Percentiles rank a stretch among this genome's conserved stretches.
Evolutionary conservation across 2,113 vertebrate species (phyloP).

Genomic region (Ivindomyrus marchei): DNA sequence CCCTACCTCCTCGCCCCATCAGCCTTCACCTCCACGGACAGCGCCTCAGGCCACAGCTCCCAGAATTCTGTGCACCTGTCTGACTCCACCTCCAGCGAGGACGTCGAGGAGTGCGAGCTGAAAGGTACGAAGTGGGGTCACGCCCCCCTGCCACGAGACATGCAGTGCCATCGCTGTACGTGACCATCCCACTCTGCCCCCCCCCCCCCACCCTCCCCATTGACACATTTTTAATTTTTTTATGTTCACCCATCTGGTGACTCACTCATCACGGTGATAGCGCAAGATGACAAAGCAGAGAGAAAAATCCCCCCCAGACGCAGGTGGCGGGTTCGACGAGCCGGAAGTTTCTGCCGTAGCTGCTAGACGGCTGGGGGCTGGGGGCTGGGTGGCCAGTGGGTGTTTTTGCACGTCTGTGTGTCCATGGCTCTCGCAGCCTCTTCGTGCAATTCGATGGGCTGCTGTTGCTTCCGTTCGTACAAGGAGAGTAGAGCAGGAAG

Average conservation of each 20-base stretch:
- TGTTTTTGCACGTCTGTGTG: not conserved
- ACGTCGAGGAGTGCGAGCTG: slow-evolving; percentile 80
- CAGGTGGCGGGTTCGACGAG: not conserved
- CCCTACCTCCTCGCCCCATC: not conserved
- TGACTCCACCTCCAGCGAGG: slow-evolving; percentile 79
- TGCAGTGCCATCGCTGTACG: not conserved
- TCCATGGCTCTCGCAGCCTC: not conserved
- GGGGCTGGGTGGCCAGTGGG: not conserved
- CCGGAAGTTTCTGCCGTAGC: not conserved
- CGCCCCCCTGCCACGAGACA: not conserved
- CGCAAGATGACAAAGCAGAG: not conserved
- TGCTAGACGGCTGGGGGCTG: not conserved
- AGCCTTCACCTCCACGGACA: slow-evolving; percentile 78
- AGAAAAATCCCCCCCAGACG: not conserved
- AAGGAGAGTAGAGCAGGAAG: not conserved
- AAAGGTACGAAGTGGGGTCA: slow-evolving; percentile 63
- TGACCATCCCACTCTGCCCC: not conserved
- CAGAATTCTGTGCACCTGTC: slow-evolving; percentile 74
- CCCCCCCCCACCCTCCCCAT: not conserved
- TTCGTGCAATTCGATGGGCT: not conserved
- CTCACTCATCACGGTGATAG: not conserved
- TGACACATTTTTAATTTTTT: not conserved
- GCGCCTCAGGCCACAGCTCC: slow-evolving; percentile 80
- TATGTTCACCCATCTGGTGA: not conserved
- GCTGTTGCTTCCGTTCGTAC: not conserved